A percentile compares a stretch with the other conserved stretches of the same genome.
phyloP scores from a whole-genome alignment of 2,797 vertebrate species.

The Neosilurus hyrtlii region DNA sequence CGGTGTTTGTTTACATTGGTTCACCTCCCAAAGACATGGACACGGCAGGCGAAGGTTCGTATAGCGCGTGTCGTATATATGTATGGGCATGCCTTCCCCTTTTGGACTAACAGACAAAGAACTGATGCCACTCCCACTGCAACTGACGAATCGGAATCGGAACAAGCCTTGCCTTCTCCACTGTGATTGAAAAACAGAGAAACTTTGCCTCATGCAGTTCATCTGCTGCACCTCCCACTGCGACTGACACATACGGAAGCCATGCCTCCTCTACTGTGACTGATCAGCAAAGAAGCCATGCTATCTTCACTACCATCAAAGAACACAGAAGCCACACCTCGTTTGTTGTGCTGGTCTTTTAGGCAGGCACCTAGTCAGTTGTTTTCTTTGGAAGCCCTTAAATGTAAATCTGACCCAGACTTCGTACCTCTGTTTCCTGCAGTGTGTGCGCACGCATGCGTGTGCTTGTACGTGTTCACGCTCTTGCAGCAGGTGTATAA shows the following conservation, averaged over 20 bases:
- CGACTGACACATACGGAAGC: not conserved
- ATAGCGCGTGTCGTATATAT: no score
- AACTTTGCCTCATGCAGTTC: not conserved
- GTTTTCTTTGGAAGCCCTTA: conserved; percentile 15
- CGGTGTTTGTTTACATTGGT: no score
- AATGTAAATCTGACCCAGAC: conserved; percentile 3
- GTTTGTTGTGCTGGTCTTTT: not conserved
- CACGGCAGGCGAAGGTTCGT: no score
- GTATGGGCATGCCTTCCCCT: no score
- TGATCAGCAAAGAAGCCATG: not conserved
- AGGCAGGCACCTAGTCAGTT: not conserved
- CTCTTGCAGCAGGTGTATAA: conserved; percentile 41
- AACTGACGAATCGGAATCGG: no score
- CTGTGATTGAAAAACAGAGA: not conserved
- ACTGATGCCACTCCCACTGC: no score
- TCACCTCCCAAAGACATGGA: no score
- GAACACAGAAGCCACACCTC: not conserved
- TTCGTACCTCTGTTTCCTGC: not conserved
- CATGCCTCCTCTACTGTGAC: not conserved
- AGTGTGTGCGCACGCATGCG: not conserved
- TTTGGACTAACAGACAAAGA: no score
- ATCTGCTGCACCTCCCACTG: not conserved
- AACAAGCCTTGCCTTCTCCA: not conserved
- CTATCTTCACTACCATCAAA: fast-evolving
- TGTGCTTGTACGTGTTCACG: not conserved